Percentiles rank a stretch among this genome's conserved stretches.
phyloP scores from a whole-genome alignment of 1,140 invertebrate genomes.

The Panagrolaimus sp. region DNA sequence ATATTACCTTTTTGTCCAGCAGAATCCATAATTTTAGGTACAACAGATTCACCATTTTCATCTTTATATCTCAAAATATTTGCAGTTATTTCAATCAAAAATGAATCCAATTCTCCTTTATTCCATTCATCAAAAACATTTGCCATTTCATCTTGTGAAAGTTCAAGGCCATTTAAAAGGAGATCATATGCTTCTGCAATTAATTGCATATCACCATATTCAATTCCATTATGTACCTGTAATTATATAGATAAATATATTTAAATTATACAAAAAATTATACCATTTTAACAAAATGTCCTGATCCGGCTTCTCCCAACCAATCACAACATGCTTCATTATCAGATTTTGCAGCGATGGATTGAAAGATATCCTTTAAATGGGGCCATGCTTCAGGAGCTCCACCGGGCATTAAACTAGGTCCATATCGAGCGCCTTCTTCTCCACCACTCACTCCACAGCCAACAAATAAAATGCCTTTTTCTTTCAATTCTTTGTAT shows the following conservation, averaged over 20 bases:
- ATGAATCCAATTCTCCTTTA: conserved; percentile 88
- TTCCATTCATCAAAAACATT: conserved; percentile 90
- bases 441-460: conserved; percentile 94
- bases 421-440: conserved; percentile 91
- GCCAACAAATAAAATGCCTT: conserved; percentile 81
- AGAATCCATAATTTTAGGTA: conserved; percentile 87
- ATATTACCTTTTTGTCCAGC: conserved; percentile 95
- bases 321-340: conserved; percentile 94
- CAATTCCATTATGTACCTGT: conserved; percentile 88
- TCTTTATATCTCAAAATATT: conserved; percentile 94
- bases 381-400: conserved; percentile 83
- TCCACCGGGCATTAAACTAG: conserved; percentile 97
- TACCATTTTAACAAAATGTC: conserved; percentile 66
- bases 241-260: background rate
- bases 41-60: conserved; percentile 71
- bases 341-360: conserved; percentile 81
- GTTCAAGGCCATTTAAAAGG: conserved; percentile 69
- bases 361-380: conserved; percentile 88
- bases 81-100: conserved; percentile 93
- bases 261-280: background rate
- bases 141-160: conserved; percentile 79
- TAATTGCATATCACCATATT: conserved; percentile 99
- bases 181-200: conserved; percentile 95
- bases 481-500: conserved; percentile 70
- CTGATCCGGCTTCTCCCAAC: conserved; percentile 65